Percentiles rank a stretch among this genome's conserved stretches.
Evolutionary conservation across 2,113 vertebrate genomes (phyloP).

Genomic region (Macrotis lagotis): DNA sequence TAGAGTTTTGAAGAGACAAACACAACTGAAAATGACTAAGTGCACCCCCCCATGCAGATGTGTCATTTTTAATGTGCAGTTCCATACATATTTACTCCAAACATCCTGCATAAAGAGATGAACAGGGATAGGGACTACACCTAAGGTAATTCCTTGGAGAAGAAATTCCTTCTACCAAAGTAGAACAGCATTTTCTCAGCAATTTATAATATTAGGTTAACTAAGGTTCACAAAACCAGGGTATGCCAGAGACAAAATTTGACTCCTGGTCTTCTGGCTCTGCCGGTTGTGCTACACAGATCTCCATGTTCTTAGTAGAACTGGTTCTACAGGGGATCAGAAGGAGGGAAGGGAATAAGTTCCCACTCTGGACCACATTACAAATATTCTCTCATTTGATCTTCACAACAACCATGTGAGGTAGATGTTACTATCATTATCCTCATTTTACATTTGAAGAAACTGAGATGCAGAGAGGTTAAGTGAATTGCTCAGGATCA

Average conservation of each 20-base stretch:
- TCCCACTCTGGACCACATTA: not conserved
- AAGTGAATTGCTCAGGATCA: not conserved
- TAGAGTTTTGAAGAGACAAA: too few relatives aligned
- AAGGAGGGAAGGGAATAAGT: not conserved
- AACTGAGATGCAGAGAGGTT: not conserved
- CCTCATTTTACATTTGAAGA: not conserved
- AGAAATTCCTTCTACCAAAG: too few relatives aligned
- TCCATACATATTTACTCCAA: not conserved
- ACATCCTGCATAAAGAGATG: not conserved
- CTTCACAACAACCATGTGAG: not conserved
- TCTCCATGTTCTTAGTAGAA: not conserved
- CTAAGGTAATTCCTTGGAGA: not conserved
- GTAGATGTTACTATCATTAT: not conserved
- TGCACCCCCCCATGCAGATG: too few relatives aligned
- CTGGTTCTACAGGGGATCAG: conserved; percentile 10
- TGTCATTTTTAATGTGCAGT: not conserved
- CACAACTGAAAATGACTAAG: too few relatives aligned
- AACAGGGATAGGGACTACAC: not conserved
- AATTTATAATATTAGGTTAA: not conserved
- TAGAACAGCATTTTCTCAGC: too few relatives aligned
- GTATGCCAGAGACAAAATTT: not conserved
- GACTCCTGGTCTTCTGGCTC: not conserved
- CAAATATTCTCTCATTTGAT: not conserved
- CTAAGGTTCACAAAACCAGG: not conserved
- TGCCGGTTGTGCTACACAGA: not conserved